phyloP scores from a whole-genome alignment of 2,797 vertebrate species.

The Prunella strophiata region DNA sequence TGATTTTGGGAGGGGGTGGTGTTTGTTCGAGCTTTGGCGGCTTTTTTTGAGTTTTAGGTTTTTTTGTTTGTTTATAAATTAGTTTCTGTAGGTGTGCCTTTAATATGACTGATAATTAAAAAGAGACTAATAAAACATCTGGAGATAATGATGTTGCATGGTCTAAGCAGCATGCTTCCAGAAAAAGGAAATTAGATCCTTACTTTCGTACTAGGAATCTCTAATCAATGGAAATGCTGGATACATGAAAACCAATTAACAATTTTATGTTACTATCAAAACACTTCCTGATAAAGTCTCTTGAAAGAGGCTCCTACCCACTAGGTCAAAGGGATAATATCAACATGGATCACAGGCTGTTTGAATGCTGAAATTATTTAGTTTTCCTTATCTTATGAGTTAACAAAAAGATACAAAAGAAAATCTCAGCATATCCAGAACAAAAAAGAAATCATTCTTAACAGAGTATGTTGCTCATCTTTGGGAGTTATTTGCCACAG shows the following conservation, averaged over 20 bases:
- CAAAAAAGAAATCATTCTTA: background rate
- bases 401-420: background rate
- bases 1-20: background rate
- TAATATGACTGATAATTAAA: background rate
- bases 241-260: background rate
- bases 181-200: background rate
- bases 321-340: background rate
- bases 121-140: background rate
- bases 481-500: background rate
- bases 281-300: background rate
- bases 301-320: background rate
- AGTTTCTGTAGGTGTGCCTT: background rate
- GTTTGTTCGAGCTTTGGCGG: background rate
- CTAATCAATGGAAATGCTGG: background rate
- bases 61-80: background rate
- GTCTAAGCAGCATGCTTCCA: constrained; percentile 2
- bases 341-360: background rate
- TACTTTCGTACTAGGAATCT: background rate
- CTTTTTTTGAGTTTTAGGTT: accelerated
- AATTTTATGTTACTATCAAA: background rate
- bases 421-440: background rate
- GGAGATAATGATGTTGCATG: background rate
- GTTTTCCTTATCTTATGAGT: background rate
- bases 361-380: background rate
- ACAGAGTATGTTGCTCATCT: background rate